Evolutionary conservation across 2,113 vertebrate genomes (phyloP).

Genomic region (Proteles cristata): DNA sequence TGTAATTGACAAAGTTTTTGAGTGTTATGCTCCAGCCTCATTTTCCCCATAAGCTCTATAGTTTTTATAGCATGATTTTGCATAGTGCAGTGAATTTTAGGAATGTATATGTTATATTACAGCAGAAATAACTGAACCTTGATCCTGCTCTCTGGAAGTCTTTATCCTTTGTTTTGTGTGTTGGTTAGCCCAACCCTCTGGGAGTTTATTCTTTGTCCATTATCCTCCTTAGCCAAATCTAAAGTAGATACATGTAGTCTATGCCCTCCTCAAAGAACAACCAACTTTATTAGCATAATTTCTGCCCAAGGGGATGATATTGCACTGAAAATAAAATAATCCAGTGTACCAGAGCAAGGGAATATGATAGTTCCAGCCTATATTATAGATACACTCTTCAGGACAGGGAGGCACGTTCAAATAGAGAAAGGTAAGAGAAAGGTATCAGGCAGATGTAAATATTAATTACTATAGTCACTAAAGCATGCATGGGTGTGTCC

Average conservation of each 20-base stretch:
- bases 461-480: not conserved
- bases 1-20: not conserved
- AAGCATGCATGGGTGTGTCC: not conserved
- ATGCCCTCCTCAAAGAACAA: not conserved
- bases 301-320: not conserved
- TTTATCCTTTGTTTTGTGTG: not conserved
- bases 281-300: not conserved
- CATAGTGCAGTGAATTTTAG: not conserved
- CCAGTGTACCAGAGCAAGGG: not conserved
- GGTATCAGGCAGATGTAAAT: not conserved
- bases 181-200: not conserved
- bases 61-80: not conserved
- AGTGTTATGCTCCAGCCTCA: not conserved
- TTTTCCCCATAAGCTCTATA: not conserved
- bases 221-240: not conserved
- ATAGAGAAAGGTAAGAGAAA: not conserved
- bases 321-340: not conserved
- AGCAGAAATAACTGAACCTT: not conserved
- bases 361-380: not conserved
- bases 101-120: not conserved
- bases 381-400: not conserved
- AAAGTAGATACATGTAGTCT: not conserved
- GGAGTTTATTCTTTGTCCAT: not conserved
- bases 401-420: not conserved
- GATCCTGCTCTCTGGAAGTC: not conserved